Evolutionary conservation across 2,888 invertebrate species (phyloP), one percentile per base, ranked within the genome.

Genomic region (Dasypolia templi): DNA sequence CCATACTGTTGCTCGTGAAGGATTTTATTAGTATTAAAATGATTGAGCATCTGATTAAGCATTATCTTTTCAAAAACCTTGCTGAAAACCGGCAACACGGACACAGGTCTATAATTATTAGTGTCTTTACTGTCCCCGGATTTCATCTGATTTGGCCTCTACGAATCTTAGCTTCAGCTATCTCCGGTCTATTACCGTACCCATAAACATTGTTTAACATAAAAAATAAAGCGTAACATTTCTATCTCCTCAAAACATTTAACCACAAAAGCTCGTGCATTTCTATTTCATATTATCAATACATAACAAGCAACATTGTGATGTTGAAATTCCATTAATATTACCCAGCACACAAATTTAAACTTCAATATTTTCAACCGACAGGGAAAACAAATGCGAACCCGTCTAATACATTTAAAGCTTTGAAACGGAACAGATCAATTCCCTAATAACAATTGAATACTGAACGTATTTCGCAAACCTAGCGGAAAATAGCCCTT

Each of bases 381-480:
- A 39, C 51, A 35, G 17, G 29, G 78, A 83, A 77, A 83, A 81
- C 71, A 77, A 79, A 79, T 73, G 68, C 53, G 42, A 75, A 42
- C 67, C 66, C 71, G 64, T 77, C 70, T 80, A 75, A 83, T 82
- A 82, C 72, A 82, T 86, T 83, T 80, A 85, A 85, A 80, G 81
- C 81, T 83, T 86, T 75, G 81, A 83, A 83, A 77, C 83, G 79
- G 83, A 89, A 89, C 89, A 89, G 90, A 92, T 91, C 87, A 85
- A 80, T 72, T 82, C 81, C 73, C 88, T 89, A 89, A 91, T 90
- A 90, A 90, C 89, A 88, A 90, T 88, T 89, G 88, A 84, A 90
- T 91, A 88, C 87, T 72, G 70, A 63, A 75, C 73, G 84, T 78
- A 83, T 84, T 82, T 74, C 75, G 77, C 83, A 83, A 88, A 87